phyloP scores from a whole-genome alignment of 2,797 vertebrate genomes.

The Amblyraja radiata region DNA sequence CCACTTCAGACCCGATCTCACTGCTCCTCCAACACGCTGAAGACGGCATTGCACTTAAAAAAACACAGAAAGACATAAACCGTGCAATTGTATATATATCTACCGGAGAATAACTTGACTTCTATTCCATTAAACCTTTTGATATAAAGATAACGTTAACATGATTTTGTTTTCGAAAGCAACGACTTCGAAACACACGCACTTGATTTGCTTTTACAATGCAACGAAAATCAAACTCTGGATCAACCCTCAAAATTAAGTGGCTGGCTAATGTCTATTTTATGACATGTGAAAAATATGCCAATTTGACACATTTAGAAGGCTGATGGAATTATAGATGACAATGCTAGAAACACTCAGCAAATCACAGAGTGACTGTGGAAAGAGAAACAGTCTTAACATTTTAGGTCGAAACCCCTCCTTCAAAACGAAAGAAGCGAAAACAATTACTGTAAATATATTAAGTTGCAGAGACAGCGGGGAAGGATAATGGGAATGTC shows the following conservation, averaged over 20 bases:
- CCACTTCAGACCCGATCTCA: constrained; percentile 34
- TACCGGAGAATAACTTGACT: neutral
- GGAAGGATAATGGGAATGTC: too few species aligned
- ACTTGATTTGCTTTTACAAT: neutral
- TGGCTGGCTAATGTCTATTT: neutral
- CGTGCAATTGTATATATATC: neutral
- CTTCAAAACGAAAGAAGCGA: too few species aligned
- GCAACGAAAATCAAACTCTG: neutral
- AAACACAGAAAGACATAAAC: neutral
- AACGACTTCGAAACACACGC: neutral
- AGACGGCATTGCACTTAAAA: constrained; percentile 12
- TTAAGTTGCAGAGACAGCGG: too few species aligned
- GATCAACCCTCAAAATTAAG: neutral
- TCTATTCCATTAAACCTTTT: neutral
- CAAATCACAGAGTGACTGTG: too few species aligned
- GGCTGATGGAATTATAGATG: neutral
- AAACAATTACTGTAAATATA: too few species aligned
- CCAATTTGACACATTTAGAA: neutral
- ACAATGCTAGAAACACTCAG: too few species aligned
- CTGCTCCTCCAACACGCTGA: constrained; percentile 34
- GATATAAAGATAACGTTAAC: neutral
- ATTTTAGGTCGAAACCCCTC: too few species aligned
- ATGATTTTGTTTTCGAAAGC: neutral
- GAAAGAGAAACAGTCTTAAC: too few species aligned
- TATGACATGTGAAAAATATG: neutral